These are phyloP conservation scores for Synergus umbraculus DNA, from an alignment of 2,888 invertebrate genomes.

Conservation along the genomic window DNA sequence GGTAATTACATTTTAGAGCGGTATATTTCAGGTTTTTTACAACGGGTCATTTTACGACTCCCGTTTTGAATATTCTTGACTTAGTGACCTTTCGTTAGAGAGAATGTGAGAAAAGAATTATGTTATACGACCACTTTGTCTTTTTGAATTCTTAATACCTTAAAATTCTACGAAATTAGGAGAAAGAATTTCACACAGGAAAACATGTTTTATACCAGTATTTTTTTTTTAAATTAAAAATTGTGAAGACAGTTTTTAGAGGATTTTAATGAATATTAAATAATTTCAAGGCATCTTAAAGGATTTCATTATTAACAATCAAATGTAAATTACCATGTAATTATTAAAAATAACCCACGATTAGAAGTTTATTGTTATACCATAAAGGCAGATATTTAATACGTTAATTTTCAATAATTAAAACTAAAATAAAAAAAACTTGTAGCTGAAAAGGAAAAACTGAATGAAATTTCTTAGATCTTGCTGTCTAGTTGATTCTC, in stretches of 20 bases:
- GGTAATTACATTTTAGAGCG: not conserved
- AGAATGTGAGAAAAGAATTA: not conserved
- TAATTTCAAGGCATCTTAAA: too few species aligned
- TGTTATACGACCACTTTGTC: not conserved
- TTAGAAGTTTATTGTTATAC: too few species aligned
- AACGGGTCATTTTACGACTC: not conserved
- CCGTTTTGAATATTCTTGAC: not conserved
- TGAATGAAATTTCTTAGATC: not conserved
- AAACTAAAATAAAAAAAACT: not conserved
- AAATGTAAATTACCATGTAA: too few species aligned
- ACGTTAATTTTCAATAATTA: not conserved
- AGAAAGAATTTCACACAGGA: too few species aligned
- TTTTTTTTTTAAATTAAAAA: too few species aligned
- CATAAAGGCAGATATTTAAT: too few species aligned
- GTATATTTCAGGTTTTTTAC: not conserved
- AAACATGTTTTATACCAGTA: too few species aligned
- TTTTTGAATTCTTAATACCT: not conserved
- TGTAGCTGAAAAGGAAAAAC: not conserved
- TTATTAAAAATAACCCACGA: too few species aligned
- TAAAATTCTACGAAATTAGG: too few species aligned
- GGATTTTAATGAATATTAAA: too few species aligned
- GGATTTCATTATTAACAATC: too few species aligned
- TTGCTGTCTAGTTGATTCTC: slow-evolving; percentile 42
- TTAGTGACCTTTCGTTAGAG: not conserved
- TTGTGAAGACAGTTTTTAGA: too few species aligned